Percentiles rank a stretch among this genome's conserved stretches.
These are phyloP conservation scores for Penelope pileata DNA, from an alignment of 2,113 vertebrate genomes.

Conservation along the genomic window DNA sequence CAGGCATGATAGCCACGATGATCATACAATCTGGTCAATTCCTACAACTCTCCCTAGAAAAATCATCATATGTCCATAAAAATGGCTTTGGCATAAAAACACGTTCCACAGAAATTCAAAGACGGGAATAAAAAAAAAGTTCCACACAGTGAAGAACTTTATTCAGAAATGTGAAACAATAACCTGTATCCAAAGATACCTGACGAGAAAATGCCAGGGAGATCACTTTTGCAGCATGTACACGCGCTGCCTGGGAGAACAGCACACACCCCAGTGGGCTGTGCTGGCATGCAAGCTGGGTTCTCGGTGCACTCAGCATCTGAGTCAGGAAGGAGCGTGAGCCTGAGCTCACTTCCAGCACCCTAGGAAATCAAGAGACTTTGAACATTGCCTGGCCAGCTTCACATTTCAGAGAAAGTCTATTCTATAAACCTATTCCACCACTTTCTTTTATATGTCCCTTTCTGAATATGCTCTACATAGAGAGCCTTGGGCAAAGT, in stretches of 20 bases:
- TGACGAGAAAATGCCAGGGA: neutral
- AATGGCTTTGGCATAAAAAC: neutral
- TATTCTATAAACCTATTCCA: neutral
- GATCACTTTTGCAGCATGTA: neutral
- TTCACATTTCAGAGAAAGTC: neutral
- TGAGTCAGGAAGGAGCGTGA: neutral
- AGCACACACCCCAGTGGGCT: fast-evolving
- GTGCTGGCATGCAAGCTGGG: neutral
- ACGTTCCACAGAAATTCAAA: neutral
- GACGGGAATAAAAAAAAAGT: neutral
- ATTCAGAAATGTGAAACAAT: neutral
- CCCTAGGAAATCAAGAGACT: neutral
- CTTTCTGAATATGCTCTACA: neutral
- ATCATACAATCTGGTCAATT: neutral
- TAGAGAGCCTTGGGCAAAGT: neutral
- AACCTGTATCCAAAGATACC: neutral
- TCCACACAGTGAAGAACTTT: neutral
- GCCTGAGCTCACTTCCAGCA: neutral
- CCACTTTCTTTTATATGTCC: fast-evolving
- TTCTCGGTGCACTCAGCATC: neutral
- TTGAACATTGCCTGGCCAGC: neutral
- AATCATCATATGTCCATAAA: neutral
- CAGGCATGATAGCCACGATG: neutral
- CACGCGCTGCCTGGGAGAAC: fast-evolving
- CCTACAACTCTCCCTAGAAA: neutral